Percentiles rank a stretch among this genome's conserved stretches.
These are phyloP conservation scores for Psilopsiagon aurifrons DNA, from an alignment of 2,113 vertebrate genomes.

Conservation along the genomic window DNA sequence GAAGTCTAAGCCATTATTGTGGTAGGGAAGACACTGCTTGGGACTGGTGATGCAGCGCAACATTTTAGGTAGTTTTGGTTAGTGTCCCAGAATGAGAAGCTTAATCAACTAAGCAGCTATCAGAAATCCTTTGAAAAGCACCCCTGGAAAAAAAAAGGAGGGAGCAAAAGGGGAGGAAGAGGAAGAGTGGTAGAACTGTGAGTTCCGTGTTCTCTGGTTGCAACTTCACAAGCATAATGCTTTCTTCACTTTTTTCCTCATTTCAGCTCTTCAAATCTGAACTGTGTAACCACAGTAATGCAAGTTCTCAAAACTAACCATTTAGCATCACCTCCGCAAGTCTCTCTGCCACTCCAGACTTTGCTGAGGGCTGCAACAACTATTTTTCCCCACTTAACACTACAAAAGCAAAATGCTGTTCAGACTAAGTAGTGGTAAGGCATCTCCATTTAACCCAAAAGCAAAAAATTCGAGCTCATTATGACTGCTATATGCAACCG, in stretches of 20 bases:
- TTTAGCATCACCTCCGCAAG: not conserved
- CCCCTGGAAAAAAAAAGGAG: not conserved
- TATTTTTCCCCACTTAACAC: not conserved
- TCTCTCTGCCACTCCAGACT: not conserved
- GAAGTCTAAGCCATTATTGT: not conserved
- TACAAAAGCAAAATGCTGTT: not conserved
- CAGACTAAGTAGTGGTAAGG: not conserved
- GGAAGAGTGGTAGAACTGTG: not conserved
- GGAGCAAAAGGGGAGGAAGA: rapidly evolving
- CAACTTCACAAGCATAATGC: not conserved
- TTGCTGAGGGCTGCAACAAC: not conserved
- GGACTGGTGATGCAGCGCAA: not conserved
- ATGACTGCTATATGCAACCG: not conserved
- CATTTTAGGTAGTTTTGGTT: not conserved
- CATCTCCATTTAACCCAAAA: not conserved
- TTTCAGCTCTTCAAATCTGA: not conserved
- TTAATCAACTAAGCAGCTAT: not conserved
- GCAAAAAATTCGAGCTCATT: not conserved
- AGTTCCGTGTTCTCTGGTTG: not conserved
- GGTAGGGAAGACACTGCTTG: not conserved
- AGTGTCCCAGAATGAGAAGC: not conserved
- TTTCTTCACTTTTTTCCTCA: not conserved
- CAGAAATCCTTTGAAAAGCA: not conserved
- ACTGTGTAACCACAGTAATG: not conserved
- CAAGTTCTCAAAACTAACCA: not conserved